A percentile compares a stretch with the other conserved stretches of the same genome.
Conservation (phyloP, 2,797 vertebrate genomes). For the Malacoctenus gilli region DNA sequence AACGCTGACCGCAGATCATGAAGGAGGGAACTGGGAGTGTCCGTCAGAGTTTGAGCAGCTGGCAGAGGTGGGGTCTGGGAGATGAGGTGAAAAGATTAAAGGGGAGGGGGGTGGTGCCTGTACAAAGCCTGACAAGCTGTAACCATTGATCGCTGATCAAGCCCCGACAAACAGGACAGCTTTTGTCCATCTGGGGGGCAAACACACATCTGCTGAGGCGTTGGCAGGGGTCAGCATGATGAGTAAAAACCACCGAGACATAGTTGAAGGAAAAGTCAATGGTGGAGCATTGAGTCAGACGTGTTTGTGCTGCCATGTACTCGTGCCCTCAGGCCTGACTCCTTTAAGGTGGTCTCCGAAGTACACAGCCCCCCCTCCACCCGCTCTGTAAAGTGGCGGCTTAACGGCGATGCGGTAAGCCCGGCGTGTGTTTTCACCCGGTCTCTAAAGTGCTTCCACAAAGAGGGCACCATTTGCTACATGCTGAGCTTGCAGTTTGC, state of each 20-base stretch:
- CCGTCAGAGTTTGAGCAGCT: constrained; percentile 70
- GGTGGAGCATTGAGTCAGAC: constrained; percentile 33
- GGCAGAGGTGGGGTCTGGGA: constrained; percentile 33
- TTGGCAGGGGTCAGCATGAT: neutral
- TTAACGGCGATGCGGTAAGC: constrained; percentile 46
- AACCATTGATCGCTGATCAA: constrained; percentile 61
- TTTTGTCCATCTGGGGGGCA: constrained; percentile 61
- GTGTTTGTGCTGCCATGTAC: constrained; percentile 35
- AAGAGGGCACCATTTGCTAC: constrained; percentile 73
- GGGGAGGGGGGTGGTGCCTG: constrained; percentile 32
- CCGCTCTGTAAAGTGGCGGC: constrained; percentile 55
- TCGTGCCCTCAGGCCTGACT: constrained; percentile 24
- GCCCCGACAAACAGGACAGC: constrained; percentile 41
- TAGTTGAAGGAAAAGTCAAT: constrained; percentile 26
- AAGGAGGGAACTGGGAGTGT: constrained; percentile 26
- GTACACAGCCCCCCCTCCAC: constrained; percentile 54
- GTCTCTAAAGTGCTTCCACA: constrained; percentile 78
- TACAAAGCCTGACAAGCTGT: constrained; percentile 47
- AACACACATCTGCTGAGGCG: constrained; percentile 19
- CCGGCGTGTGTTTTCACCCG: constrained; percentile 28
- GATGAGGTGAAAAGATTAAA: constrained; percentile 18
- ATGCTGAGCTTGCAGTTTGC: constrained; percentile 80
- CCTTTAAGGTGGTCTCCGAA: constrained; percentile 54
- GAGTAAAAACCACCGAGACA: constrained; percentile 3
- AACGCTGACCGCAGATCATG: constrained; percentile 31